Evolutionary conservation across 2,113 vertebrate genomes (phyloP), one percentile per base, ranked within the genome.

Genomic region (Amphiprion ocellaris): DNA sequence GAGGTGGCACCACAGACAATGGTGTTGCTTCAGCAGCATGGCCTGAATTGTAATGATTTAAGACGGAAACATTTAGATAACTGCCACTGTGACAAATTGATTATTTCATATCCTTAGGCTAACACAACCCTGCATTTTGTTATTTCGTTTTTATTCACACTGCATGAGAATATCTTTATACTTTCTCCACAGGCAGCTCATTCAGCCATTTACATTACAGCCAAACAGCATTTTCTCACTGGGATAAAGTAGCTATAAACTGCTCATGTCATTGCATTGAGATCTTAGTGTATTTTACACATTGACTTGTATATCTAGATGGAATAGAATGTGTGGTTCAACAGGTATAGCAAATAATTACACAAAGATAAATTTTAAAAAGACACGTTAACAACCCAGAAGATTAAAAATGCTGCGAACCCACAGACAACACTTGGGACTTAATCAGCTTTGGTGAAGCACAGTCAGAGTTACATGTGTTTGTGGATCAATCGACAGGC

Each of bases 401-500:
- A 5, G 1, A 78, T 54, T 46, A 23, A 16, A 68, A 82, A 72
- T 55, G 47, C 16, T 9, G 46, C 11, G 50, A 69, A 50, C 60
- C 17, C 19, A 61, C 17, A 83, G 24, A 66, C 54, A 72, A 24
- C 23, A 56, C 50, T 80, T 77, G 26, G 53, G 59, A 64, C 30
- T 64, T 41, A 76, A 56, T 70, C 11, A 65, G 70, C 55, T 70
- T 52, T 69, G 58, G 41, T 75, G 77, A 73, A 59, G 65, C 19
- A 60, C 63, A 58, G 58, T 80, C 37, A 60, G 28, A 79, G 72
- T 58, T 66, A 19, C 54, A 81, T 87, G 56, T 84, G 81, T 81
- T 68, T 83, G 68, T 58, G 69, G 66, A 81, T 86, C 78, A 79
- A 68, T 72, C 21, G 39, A 53, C 69, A 70, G 41, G 68, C 26